A percentile compares a stretch with the other conserved stretches of the same genome.
Conservation (phyloP, 1,140 invertebrate genomes). For the Marisa cornuarietis region DNA sequence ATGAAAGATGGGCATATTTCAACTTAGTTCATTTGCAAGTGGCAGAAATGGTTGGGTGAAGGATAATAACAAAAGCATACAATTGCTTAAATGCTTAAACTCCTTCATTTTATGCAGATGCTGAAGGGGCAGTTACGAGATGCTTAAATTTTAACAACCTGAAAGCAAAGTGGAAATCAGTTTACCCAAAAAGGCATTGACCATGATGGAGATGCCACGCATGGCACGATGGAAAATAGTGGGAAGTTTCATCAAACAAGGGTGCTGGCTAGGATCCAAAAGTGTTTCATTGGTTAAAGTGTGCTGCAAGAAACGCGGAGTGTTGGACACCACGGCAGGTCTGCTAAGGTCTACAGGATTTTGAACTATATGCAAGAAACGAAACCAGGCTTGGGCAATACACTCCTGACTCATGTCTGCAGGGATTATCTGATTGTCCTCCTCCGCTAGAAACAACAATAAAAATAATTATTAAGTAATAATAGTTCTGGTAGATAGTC, state of each 20-base stretch:
- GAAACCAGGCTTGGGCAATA: constrained; percentile 93
- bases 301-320: constrained; percentile 79
- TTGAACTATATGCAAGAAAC: constrained; percentile 90
- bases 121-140: no score
- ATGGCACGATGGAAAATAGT: constrained; percentile 93
- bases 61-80: no score
- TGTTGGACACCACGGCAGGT: constrained; percentile 85
- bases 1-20: no score
- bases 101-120: no score
- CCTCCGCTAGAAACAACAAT: constrained; percentile 74
- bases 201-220: constrained; percentile 89
- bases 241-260: constrained; percentile 84
- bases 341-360: constrained; percentile 93
- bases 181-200: constrained; percentile 94
- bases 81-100: no score
- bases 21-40: no score
- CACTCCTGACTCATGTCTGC: constrained; percentile 86
- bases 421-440: constrained; percentile 84
- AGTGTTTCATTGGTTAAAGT: constrained; percentile 66
- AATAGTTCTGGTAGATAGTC: no score
- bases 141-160: no score
- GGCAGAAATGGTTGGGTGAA: no score
- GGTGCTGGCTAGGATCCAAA: constrained; percentile 87
- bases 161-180: no score
- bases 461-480: no score